Base-by-base conservation (phyloP, 1,140 invertebrate species). In the Musca vetustissima region DNA sequence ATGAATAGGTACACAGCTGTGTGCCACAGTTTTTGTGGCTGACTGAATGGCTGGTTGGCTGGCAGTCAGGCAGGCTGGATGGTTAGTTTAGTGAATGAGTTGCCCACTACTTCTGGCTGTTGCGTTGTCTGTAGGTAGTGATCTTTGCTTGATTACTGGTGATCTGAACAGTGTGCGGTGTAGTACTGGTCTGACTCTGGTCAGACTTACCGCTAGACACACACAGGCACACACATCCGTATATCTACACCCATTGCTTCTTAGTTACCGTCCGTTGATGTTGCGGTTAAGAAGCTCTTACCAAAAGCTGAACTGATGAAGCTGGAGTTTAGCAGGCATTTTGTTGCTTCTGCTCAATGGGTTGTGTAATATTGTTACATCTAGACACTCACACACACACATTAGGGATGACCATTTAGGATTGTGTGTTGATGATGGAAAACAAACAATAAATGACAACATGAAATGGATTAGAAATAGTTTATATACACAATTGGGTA, bases 61-160 rank as follows among this genome's bases (percentile, higher is more conserved):
- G 28, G n/a, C n/a, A n/a, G n/a, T n/a, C n/a, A n/a, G n/a, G n/a
- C n/a, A n/a, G n/a, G 28, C 28, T 28, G 28, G 28, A 43, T 43
- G 36, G 36, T 28, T 28, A 28, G 28, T 28, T 28, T 28, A 28
- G 28, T 61, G 57, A 61, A 24, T 36, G 57, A 61, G 57, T 61
- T 43, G 57, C 55, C 55, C 32, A 59, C 55, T 59, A 28, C 28
- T 28, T 7, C 28, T 36, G 19, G 17, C 36, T 32, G 17, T 13
- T 19, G 4, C 49, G 9, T 52, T 52, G 32, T 61, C 57, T 61
- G 57, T 61, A 61, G 57, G 57, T 61, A 61, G 57, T 61, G n/a
- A 61, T 61, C 57, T 61, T 13, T 61, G 36, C 17, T 21, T 61
- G 57, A 61, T 61, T 61, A 61, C 17, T 36, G 57, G 6, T 61